A percentile compares a stretch with the other conserved stretches of the same genome.
Conservation (phyloP, 2,888 invertebrate genomes). For the Iselma pallidipennis region DNA sequence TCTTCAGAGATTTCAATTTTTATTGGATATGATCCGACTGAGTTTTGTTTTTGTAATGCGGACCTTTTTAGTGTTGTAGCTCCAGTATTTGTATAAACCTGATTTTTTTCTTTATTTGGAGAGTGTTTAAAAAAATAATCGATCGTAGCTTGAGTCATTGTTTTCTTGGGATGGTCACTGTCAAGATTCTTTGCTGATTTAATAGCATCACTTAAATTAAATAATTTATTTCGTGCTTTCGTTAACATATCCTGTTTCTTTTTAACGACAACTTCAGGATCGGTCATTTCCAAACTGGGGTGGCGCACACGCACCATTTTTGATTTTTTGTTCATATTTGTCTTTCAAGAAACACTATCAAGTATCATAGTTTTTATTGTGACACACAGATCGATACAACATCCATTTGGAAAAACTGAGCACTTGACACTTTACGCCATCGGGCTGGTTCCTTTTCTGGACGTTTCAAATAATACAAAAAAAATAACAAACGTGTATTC, state of each 20-base stretch:
- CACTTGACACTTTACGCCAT: neutral
- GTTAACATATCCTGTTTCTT: conserved; percentile 57
- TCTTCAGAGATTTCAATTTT: conserved; percentile 46
- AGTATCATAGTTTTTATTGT: neutral
- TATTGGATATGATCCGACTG: conserved; percentile 51
- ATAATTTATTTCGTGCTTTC: conserved; percentile 49
- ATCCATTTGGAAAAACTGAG: neutral
- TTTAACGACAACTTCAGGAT: conserved; percentile 51
- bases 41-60: conserved; percentile 51
- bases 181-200: conserved; percentile 53
- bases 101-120: conserved; percentile 51
- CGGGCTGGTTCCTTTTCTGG: too few species aligned
- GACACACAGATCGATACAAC: neutral
- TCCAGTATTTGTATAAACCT: conserved; percentile 38
- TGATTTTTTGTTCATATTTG: conserved; percentile 36
- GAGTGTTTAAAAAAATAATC: conserved; percentile 57
- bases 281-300: conserved; percentile 54
- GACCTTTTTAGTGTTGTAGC: conserved; percentile 25
- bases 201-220: conserved; percentile 53
- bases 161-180: conserved; percentile 41
- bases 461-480: too few species aligned
- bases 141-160: conserved; percentile 55
- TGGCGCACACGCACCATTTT: conserved; percentile 57
- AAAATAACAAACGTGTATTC: conserved; percentile 33
- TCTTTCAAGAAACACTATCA: neutral